A percentile compares a stretch with the other conserved stretches of the same genome.
Evolutionary conservation across 2,113 vertebrate genomes (phyloP).

Genomic region (Stegastes partitus): DNA sequence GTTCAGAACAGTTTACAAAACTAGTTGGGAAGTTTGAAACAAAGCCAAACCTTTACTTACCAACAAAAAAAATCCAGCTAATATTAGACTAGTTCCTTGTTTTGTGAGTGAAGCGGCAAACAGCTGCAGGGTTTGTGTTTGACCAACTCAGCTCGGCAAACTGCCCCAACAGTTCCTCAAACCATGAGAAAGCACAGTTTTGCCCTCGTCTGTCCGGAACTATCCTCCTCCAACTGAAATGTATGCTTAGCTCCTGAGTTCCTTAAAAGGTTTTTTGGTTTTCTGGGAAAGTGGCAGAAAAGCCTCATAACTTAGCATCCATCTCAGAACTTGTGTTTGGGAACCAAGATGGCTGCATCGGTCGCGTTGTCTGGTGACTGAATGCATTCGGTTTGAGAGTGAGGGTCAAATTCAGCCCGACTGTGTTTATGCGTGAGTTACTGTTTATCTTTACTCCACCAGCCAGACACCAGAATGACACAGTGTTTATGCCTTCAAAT

Average conservation of each 20-base stretch:
- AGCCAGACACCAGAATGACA: slow-evolving; percentile 23
- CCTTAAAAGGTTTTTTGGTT: not conserved
- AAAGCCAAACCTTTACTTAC: not conserved
- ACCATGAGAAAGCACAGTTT: not conserved
- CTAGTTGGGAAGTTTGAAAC: not conserved
- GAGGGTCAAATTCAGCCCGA: slow-evolving; percentile 5
- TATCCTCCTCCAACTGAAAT: not conserved
- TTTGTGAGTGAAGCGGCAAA: slow-evolving; percentile 18
- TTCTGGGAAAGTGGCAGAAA: not conserved
- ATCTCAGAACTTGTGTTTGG: not conserved
- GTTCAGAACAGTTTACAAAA: not conserved
- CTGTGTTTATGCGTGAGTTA: slow-evolving; percentile 49
- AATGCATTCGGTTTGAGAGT: slow-evolving; percentile 12
- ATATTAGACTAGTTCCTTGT: slow-evolving; percentile 28
- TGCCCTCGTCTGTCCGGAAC: not conserved
- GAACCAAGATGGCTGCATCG: not conserved
- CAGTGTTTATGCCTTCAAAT: slow-evolving; percentile 50
- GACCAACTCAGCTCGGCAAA: not conserved
- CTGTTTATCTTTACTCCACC: slow-evolving; percentile 63
- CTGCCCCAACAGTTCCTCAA: not conserved
- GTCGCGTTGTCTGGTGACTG: slow-evolving; percentile 17
- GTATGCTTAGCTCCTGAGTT: not conserved
- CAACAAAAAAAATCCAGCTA: not conserved
- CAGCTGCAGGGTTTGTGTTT: slow-evolving; percentile 11
- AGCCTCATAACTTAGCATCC: not conserved